phyloP scores from a whole-genome alignment of 2,113 vertebrate genomes.

The Platycercus adscitus region DNA sequence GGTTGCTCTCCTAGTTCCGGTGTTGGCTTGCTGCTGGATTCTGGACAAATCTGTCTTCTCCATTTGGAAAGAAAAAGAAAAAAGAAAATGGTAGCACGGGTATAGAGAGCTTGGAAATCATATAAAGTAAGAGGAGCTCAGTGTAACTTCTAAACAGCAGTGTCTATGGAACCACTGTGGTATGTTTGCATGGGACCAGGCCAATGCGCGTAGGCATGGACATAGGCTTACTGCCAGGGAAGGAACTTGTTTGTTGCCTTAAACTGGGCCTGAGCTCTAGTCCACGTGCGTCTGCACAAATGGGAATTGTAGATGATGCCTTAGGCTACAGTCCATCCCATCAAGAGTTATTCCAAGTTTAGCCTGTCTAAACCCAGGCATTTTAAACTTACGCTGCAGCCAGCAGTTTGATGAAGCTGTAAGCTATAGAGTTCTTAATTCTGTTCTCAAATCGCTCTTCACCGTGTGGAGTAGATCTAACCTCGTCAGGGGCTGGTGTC shows the following conservation, averaged over 20 bases:
- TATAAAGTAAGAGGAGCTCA: background rate
- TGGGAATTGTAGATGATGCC: conserved; percentile 4
- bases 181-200: conserved; percentile 31
- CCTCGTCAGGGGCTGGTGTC: background rate
- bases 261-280: background rate
- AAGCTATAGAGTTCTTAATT: background rate
- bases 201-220: background rate
- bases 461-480: background rate
- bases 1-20: background rate
- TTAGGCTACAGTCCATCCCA: background rate
- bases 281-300: background rate
- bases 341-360: conserved; percentile 6
- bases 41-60: background rate
- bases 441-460: background rate
- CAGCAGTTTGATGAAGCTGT: background rate
- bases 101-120: background rate
- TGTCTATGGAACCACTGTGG: background rate
- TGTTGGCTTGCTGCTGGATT: background rate
- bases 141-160: background rate
- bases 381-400: background rate
- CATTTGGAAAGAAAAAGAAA: conserved; percentile 13
- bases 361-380: background rate
- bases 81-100: background rate
- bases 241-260: conserved; percentile 20
- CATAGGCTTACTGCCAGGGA: background rate